A percentile compares a stretch with the other conserved stretches of the same genome.
Conservation (phyloP, 2,888 invertebrate species). For the Rosalia funebris region DNA sequence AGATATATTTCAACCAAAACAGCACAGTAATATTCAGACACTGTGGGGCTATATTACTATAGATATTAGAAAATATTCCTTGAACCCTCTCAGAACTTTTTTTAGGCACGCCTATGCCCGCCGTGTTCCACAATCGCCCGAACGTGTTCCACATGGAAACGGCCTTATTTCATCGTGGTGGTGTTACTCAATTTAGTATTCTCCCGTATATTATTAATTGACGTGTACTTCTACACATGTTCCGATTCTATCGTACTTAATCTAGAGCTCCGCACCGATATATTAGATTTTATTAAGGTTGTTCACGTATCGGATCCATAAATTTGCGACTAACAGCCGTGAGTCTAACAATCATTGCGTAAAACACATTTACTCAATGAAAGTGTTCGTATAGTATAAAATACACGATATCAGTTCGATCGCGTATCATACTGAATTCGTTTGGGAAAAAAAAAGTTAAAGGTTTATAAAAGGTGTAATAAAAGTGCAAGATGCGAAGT, state of each 20-base stretch:
- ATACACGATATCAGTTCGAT: no score
- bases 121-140: slow-evolving; percentile 7
- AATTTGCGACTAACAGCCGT: slow-evolving; percentile 13
- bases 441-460: no score
- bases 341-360: slow-evolving; percentile 3
- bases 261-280: slow-evolving; percentile 17
- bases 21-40: no score
- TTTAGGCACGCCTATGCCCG: neutral
- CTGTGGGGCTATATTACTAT: no score
- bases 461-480: no score
- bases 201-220: slow-evolving; percentile 18
- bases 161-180: slow-evolving; percentile 15
- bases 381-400: no score
- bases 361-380: slow-evolving; percentile 20
- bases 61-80: no score
- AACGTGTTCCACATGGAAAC: slow-evolving; percentile 5
- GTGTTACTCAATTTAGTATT: slow-evolving; percentile 19
- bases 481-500: no score
- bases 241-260: slow-evolving; percentile 15
- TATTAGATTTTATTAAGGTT: slow-evolving; percentile 23
- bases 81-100: neutral
- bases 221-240: slow-evolving; percentile 16
- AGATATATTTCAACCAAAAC: no score
- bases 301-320: slow-evolving; percentile 1
- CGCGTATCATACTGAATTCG: no score